Conservation (phyloP, 2,888 invertebrate genomes). For the Phragmatobia fuliginosa region DNA sequence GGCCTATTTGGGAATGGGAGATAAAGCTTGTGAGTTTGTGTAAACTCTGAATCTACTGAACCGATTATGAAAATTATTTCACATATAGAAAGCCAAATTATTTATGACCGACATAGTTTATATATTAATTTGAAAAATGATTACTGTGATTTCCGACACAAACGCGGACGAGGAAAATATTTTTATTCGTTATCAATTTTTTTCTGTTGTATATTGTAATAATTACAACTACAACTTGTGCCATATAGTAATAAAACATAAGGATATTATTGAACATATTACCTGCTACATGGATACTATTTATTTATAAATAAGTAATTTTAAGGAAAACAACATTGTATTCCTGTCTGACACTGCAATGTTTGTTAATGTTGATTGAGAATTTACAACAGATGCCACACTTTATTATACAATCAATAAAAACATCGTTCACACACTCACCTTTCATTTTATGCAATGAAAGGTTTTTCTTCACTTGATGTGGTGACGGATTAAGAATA, state of each 20-base stretch:
- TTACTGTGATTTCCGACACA: too few species aligned
- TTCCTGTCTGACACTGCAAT: neutral
- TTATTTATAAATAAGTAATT: conserved; percentile 1
- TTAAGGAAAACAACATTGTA: conserved; percentile 22
- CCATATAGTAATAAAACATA: neutral
- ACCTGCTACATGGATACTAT: neutral
- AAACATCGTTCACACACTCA: conserved; percentile 39
- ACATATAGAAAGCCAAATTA: too few species aligned
- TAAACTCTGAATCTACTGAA: too few species aligned
- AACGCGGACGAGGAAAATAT: too few species aligned
- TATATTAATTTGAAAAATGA: too few species aligned
- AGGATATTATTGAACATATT: conserved; percentile 9
- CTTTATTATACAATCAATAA: conserved; percentile 43
- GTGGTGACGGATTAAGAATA: too few species aligned
- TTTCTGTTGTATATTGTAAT: too few species aligned
- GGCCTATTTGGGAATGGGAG: too few species aligned
- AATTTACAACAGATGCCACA: conserved; percentile 26
- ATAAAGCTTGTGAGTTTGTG: too few species aligned
- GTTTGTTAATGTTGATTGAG: neutral
- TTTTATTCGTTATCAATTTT: neutral
- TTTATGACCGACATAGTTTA: too few species aligned
- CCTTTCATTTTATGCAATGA: conserved; percentile 47
- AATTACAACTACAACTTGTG: neutral
- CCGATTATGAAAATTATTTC: too few species aligned
- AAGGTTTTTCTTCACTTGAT: conserved; percentile 23